Percentiles rank a stretch among this genome's conserved stretches.
phyloP scores from a whole-genome alignment of 2,113 vertebrate species.

The Nycticorax nycticorax region DNA sequence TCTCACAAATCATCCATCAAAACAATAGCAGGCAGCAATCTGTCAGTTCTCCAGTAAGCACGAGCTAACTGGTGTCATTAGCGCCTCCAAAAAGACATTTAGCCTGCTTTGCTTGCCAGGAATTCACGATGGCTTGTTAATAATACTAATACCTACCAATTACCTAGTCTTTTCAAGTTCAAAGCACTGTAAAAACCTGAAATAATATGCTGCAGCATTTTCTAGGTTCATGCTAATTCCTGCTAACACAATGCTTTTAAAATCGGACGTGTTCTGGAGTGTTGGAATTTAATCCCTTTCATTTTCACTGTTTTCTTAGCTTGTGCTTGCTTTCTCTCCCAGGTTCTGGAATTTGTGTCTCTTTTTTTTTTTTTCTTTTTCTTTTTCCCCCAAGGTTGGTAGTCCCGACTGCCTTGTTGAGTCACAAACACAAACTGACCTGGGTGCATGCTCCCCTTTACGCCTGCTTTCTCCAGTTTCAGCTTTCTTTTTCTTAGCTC shows the following conservation, averaged over 20 bases:
- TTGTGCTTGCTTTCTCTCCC: not conserved
- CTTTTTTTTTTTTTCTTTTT: not conserved
- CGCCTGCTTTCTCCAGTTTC: not conserved
- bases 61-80: not conserved
- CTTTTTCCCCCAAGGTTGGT: not conserved
- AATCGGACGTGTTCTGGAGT: not conserved
- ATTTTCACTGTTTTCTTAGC: not conserved
- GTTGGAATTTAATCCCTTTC: not conserved
- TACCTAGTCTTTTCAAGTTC: not conserved
- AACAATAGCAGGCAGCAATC: constrained; percentile 2
- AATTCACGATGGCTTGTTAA: not conserved
- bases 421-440: not conserved
- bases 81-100: not conserved
- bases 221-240: constrained; percentile 4
- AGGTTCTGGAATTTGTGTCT: not conserved
- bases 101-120: constrained; percentile 1
- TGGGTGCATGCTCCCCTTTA: not conserved
- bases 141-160: constrained; percentile 33
- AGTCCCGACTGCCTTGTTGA: not conserved
- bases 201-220: constrained; percentile 8
- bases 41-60: not conserved
- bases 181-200: constrained; percentile 19
- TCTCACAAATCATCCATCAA: not conserved
- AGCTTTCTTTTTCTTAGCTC: not conserved
- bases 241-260: not conserved